Conservation (phyloP, 2,888 invertebrate species). For the Epicampocera succincta region DNA sequence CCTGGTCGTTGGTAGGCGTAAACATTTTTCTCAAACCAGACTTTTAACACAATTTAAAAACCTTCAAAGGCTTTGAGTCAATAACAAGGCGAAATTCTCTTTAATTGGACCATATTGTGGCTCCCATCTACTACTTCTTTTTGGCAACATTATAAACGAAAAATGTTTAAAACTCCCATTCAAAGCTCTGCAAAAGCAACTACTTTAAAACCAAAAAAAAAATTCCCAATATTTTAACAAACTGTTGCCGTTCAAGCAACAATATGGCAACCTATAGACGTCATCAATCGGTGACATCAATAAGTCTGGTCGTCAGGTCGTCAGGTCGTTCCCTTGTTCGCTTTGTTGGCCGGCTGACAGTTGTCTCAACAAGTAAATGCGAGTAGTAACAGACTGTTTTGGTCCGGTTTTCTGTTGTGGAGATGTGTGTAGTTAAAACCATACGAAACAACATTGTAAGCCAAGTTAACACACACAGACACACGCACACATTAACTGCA, state of each 20-base stretch:
- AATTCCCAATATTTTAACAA: conserved; percentile 29
- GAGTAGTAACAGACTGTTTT: conserved; percentile 21
- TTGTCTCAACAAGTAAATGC: conserved; percentile 13
- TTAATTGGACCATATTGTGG: too few species aligned
- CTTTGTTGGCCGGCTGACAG: conserved; percentile 5
- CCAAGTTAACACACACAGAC: conserved; percentile 29
- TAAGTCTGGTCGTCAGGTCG: not conserved
- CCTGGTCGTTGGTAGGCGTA: too few species aligned
- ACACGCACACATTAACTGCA: not conserved
- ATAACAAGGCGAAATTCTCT: too few species aligned
- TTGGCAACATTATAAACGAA: too few species aligned
- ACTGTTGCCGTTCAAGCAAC: not conserved
- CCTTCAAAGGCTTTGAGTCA: too few species aligned
- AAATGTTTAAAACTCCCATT: too few species aligned
- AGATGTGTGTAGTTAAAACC: not conserved
- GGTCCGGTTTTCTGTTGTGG: not conserved
- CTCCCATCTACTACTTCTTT: too few species aligned
- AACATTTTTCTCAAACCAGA: too few species aligned
- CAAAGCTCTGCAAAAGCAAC: too few species aligned
- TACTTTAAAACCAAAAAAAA: too few species aligned
- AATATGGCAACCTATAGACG: conserved; percentile 24
- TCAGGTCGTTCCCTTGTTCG: too few species aligned
- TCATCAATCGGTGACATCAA: conserved; percentile 7
- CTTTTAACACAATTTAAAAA: too few species aligned
- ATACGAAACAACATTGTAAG: conserved; percentile 1